Percentiles rank a stretch among this genome's conserved stretches.
phyloP scores from a whole-genome alignment of 2,113 vertebrate species.

The Anguilla japonica region DNA sequence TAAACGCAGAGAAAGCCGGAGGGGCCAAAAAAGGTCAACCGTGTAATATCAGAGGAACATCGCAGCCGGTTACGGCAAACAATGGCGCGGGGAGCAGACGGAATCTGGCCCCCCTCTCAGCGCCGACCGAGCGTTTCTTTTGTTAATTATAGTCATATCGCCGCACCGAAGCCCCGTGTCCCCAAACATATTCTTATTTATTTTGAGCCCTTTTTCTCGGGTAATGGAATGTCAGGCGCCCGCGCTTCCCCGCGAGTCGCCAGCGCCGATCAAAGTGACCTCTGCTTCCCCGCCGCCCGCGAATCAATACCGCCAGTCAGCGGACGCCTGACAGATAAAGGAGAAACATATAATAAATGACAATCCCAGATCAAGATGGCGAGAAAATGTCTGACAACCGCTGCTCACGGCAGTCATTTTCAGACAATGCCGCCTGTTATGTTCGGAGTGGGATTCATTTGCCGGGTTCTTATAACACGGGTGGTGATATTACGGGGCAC shows the following conservation, averaged over 20 bases:
- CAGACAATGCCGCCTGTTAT: conserved; percentile 82
- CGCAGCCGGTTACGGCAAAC: conserved; percentile 60
- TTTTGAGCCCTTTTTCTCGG: conserved; percentile 77
- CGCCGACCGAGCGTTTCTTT: conserved; percentile 68
- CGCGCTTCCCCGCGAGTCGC: conserved; percentile 70
- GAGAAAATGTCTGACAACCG: conserved; percentile 79
- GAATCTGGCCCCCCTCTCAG: conserved; percentile 54
- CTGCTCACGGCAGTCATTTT: conserved; percentile 83
- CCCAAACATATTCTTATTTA: conserved; percentile 82
- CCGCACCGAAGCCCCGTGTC: conserved; percentile 72
- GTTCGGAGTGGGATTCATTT: conserved; percentile 84
- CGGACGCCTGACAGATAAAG: conserved; percentile 77
- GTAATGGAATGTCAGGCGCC: conserved; percentile 86
- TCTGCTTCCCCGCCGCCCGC: conserved; percentile 75
- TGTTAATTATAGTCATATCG: conserved; percentile 87
- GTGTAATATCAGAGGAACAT: conserved; percentile 66
- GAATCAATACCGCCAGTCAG: conserved; percentile 82
- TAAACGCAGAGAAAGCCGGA: conserved; percentile 30
- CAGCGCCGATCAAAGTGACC: conserved; percentile 89
- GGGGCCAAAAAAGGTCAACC: conserved; percentile 60
- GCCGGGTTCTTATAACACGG: conserved; percentile 75
- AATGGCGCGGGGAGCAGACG: conserved; percentile 61
- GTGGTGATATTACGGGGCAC: conserved; percentile 82
- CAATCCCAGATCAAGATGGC: conserved; percentile 74
- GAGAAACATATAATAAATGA: conserved; percentile 88